A percentile compares a stretch with the other conserved stretches of the same genome.
Conservation (phyloP, 2,797 vertebrate genomes). For the Enteromius thamalakanensis region DNA sequence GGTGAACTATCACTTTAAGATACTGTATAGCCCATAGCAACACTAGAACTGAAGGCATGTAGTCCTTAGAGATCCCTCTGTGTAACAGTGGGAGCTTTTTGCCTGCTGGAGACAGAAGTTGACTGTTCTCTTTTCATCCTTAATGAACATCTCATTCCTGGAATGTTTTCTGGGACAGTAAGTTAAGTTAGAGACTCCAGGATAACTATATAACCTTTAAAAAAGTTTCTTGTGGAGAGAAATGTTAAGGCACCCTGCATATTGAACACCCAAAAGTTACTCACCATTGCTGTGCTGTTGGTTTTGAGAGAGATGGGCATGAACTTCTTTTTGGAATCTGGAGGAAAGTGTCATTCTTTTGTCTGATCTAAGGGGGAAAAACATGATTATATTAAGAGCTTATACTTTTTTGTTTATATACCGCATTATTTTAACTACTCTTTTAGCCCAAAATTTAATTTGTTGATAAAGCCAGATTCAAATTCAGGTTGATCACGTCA, state of each 20-base stretch:
- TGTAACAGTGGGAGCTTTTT: conserved; percentile 31
- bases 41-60: conserved; percentile 4
- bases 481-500: neutral
- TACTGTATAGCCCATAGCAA: conserved; percentile 6
- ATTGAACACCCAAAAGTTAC: conserved; percentile 49
- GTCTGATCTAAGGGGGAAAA: conserved; percentile 68
- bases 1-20: conserved; percentile 5
- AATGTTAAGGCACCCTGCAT: neutral
- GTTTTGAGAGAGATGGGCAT: conserved; percentile 82
- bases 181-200: conserved; percentile 21
- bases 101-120: conserved; percentile 7
- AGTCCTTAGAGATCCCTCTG: conserved; percentile 1
- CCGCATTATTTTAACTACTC: neutral
- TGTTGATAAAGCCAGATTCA: neutral
- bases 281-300: conserved; percentile 79
- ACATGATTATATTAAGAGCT: conserved; percentile 26
- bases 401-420: neutral
- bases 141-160: conserved; percentile 47
- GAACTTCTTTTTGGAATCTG: conserved; percentile 88
- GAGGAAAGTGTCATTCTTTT: conserved; percentile 81
- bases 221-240: conserved; percentile 21
- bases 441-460: neutral
- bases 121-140: conserved; percentile 36
- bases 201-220: conserved; percentile 42
- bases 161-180: conserved; percentile 32